phyloP scores from a whole-genome alignment of 2,797 vertebrate genomes.

The Hoplostethus atlanticus region DNA sequence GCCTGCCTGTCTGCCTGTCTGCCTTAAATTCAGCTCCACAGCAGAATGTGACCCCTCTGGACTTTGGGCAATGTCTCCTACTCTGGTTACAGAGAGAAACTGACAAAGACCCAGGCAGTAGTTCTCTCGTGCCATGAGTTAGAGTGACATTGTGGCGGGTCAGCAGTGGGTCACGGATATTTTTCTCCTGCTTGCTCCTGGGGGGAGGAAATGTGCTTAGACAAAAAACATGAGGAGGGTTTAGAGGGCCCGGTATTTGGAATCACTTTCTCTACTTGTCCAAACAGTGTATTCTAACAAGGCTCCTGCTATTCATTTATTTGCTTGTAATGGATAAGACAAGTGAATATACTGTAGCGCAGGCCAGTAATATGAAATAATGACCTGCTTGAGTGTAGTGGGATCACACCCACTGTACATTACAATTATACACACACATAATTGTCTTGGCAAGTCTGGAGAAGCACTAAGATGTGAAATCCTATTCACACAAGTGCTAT shows the following conservation, averaged over 20 bases:
- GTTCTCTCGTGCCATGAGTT: slow-evolving; percentile 75
- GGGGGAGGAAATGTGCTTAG: slow-evolving; percentile 39
- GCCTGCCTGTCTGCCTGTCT: slow-evolving; percentile 66
- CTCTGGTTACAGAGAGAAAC: slow-evolving; percentile 82
- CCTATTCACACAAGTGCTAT: slow-evolving; percentile 82
- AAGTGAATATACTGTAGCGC: slow-evolving; percentile 53
- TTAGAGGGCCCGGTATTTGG: slow-evolving; percentile 55
- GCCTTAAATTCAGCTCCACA: slow-evolving; percentile 77
- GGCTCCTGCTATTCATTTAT: slow-evolving; percentile 45
- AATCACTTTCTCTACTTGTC: slow-evolving; percentile 51
- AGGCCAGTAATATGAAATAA: slow-evolving; percentile 73
- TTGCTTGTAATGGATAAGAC: slow-evolving; percentile 49
- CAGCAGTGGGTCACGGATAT: slow-evolving; percentile 78
- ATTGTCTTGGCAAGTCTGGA: slow-evolving; percentile 76
- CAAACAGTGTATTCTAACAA: slow-evolving; percentile 67
- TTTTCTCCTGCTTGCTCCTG: slow-evolving; percentile 63
- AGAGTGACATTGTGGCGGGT: slow-evolving; percentile 81
- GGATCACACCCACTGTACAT: slow-evolving; percentile 66
- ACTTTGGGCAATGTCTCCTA: slow-evolving; percentile 78
- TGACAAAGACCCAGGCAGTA: slow-evolving; percentile 80
- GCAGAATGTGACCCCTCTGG: slow-evolving; percentile 81
- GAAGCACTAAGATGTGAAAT: slow-evolving; percentile 76
- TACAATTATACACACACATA: slow-evolving; percentile 69
- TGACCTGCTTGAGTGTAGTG: slow-evolving; percentile 70
- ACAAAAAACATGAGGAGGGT: slow-evolving; percentile 64